Evolutionary conservation across 2,888 invertebrate genomes (phyloP), one percentile per base, ranked within the genome.

Genomic region (Octodonta nipae): DNA sequence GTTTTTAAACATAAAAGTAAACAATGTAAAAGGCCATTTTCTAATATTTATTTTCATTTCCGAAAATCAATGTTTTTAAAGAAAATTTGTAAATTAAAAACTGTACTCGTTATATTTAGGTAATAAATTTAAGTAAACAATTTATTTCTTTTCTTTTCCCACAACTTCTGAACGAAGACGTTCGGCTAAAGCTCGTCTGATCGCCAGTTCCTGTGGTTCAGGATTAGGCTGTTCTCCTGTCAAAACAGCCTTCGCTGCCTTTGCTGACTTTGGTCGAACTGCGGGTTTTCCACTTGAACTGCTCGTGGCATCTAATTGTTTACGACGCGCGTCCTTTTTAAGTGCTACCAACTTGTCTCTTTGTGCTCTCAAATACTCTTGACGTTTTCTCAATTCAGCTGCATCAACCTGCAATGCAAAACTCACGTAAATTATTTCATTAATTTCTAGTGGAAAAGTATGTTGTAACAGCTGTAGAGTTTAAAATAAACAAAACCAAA

Each of bases 301-400:
- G 27, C 66, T 66, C 1, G 63, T 62, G 32, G 77, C 75, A 8
- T 70, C 72, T 5, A 91, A 65, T 54, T 84, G 76, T 45, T 81
- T 79, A 52, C 84, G 81, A 12, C 93, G 71, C 13, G 83, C 88
- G 55, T 83, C 79, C 53, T 83, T 85, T 61, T 93, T 95, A 53
- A 92, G 65, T 12, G 83, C 83, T 26, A 93, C 68, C 32, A 95
- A 68, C 55, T 91, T 88, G 60, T 93, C 93, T 13, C 93, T 71
- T 56, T 93, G 92, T 37, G 82, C 76, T 32, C 82, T 75, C 34
- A 95, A 65, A 58, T 92, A 93, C 43, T 82, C 78, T 51, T 88
- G 85, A 1, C 93, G 71, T 34, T 75, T 74, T 38, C 72, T 71
- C 28, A 91, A 64, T 45, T 89, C 88, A 35, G 67, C 67, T 13